These are phyloP conservation scores for Rhogogaster chlorosoma DNA, from an alignment of 2,888 invertebrate genomes.

Conservation along the genomic window DNA sequence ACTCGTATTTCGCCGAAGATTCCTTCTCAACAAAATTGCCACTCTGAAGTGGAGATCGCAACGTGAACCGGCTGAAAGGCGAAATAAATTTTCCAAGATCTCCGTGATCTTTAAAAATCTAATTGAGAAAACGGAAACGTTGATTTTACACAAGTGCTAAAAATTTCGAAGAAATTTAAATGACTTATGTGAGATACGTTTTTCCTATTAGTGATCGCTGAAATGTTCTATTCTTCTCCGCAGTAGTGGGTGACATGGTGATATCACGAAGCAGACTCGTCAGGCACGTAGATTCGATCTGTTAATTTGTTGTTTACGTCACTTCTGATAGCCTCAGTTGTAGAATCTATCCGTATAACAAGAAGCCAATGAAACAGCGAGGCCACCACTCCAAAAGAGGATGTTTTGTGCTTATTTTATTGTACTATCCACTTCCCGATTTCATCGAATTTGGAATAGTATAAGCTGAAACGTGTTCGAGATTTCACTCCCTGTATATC, in stretches of 20 bases:
- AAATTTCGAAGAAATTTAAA: neutral
- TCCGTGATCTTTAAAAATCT: neutral
- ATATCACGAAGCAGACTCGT: neutral
- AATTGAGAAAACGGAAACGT: neutral
- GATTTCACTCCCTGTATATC: neutral
- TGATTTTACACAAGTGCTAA: neutral
- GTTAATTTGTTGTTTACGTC: conserved; percentile 12
- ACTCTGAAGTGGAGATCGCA: neutral
- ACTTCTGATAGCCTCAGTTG: conserved; percentile 1
- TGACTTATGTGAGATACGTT: neutral
- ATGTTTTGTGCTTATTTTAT: neutral
- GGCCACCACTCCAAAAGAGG: neutral
- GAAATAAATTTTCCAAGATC: neutral
- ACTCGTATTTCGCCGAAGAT: neutral
- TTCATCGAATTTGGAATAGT: neutral
- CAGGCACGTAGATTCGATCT: neutral
- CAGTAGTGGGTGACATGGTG: neutral
- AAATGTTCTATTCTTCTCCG: neutral
- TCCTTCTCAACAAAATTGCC: neutral
- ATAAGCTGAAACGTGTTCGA: neutral
- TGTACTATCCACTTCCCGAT: neutral
- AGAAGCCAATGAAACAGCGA: neutral
- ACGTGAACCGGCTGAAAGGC: neutral
- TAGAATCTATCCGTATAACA: neutral
- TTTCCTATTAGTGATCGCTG: neutral